Evolutionary conservation across 2,113 vertebrate genomes (phyloP).

Genomic region (Petroica traversi): DNA sequence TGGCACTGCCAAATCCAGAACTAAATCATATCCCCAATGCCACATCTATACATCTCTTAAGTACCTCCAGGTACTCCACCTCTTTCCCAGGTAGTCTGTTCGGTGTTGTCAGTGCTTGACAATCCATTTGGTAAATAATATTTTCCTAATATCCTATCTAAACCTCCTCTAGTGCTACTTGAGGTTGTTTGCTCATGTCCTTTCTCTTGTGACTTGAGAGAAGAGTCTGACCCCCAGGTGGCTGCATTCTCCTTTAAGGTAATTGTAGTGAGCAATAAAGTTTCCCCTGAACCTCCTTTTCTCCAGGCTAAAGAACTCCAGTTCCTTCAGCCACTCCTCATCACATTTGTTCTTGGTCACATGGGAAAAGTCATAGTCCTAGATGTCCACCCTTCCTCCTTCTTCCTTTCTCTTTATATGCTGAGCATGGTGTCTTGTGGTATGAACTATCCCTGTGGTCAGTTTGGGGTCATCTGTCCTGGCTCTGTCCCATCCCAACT

Average conservation of each 20-base stretch:
- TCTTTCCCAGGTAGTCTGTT: background rate
- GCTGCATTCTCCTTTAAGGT: background rate
- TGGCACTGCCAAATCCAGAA: background rate
- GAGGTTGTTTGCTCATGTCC: background rate
- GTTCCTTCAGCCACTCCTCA: background rate
- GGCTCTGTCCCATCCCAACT: background rate
- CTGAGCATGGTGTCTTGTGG: fast-evolving
- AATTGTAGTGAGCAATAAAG: background rate
- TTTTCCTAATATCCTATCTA: background rate
- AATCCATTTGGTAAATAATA: background rate
- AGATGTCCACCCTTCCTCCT: fast-evolving
- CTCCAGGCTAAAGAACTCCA: background rate
- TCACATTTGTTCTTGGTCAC: background rate
- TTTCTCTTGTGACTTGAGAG: background rate
- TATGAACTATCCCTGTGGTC: background rate
- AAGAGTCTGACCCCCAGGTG: background rate
- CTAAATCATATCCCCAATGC: background rate
- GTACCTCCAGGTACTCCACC: background rate
- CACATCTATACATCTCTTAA: background rate
- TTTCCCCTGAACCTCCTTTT: background rate
- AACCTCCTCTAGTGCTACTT: background rate
- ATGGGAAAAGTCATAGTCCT: background rate
- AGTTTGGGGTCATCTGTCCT: fast-evolving
- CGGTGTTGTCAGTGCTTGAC: background rate
- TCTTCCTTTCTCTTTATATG: background rate